phyloP scores from a whole-genome alignment of 2,888 invertebrate species.

The Coelopa pilipes region DNA sequence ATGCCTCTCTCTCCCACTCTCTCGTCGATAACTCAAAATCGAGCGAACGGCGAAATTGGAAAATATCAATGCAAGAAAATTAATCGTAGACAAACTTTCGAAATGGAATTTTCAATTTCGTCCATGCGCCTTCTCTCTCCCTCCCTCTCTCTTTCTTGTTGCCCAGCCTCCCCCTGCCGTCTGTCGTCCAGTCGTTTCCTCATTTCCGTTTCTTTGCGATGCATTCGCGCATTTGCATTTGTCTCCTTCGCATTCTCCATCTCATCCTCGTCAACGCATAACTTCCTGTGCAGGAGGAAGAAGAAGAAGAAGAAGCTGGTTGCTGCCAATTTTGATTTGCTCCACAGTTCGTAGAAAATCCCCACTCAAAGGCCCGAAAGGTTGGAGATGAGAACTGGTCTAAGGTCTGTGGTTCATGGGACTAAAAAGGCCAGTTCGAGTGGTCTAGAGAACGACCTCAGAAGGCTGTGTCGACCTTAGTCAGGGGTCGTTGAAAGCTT shows the following conservation, averaged over 20 bases:
- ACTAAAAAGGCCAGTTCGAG: too few relatives aligned
- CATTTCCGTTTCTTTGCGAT: background rate
- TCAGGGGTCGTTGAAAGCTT: too few relatives aligned
- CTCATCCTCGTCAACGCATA: constrained; percentile 1
- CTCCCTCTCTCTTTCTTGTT: constrained; percentile 5
- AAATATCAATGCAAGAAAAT: constrained; percentile 22
- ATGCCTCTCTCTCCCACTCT: background rate
- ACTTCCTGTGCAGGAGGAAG: background rate
- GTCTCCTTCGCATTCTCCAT: background rate
- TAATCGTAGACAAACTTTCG: constrained; percentile 31
- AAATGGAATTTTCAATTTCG: constrained; percentile 30
- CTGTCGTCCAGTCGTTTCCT: background rate
- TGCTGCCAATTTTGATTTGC: too few relatives aligned
- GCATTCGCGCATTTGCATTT: background rate
- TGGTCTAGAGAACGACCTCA: too few relatives aligned
- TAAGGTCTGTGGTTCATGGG: too few relatives aligned
- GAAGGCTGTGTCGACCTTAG: too few relatives aligned
- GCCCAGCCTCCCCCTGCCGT: background rate
- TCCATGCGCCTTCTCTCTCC: too few relatives aligned
- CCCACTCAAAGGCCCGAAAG: too few relatives aligned
- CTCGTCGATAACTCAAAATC: background rate
- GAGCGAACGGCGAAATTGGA: constrained; percentile 3
- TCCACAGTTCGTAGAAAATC: too few relatives aligned
- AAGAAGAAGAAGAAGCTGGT: too few relatives aligned
- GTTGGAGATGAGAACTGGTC: too few relatives aligned